Conservation (phyloP, 2,797 vertebrate species). For the Lindbergichthys nudifrons region DNA sequence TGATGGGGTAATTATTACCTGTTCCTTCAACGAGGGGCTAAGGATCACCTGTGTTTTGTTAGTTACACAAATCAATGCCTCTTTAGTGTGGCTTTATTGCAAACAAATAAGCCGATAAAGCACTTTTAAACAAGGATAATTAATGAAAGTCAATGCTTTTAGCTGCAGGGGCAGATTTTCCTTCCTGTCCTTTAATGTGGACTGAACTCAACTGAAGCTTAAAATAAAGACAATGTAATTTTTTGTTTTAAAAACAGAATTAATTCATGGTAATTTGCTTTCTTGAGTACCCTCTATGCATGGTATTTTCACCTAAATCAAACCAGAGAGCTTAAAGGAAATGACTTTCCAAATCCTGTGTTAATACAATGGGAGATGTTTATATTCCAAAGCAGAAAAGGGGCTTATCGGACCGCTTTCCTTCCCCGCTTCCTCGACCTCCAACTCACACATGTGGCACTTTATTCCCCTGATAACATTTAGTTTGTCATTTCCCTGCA, state of each 20-base stretch:
- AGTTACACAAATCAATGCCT: slow-evolving; percentile 64
- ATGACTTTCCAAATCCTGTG: background rate
- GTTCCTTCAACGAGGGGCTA: slow-evolving; percentile 52
- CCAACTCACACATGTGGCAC: slow-evolving; percentile 17
- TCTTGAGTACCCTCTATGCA: background rate
- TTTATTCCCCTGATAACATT: slow-evolving; percentile 43
- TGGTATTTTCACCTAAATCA: background rate
- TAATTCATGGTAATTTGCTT: background rate
- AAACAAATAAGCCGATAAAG: slow-evolving; percentile 10
- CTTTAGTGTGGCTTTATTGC: slow-evolving; percentile 37
- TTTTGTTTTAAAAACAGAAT: background rate
- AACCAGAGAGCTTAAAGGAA: background rate
- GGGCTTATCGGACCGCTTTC: background rate
- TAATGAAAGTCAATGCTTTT: slow-evolving; percentile 26
- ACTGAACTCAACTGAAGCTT: background rate
- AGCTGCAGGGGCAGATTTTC: background rate
- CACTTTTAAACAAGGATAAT: slow-evolving; percentile 16
- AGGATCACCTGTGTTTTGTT: slow-evolving; percentile 64
- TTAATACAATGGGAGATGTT: background rate
- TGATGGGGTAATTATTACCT: slow-evolving; percentile 62
- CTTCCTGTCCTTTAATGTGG: background rate
- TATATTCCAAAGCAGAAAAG: slow-evolving; percentile 3
- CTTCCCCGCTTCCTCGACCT: background rate
- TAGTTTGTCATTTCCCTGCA: slow-evolving; percentile 51
- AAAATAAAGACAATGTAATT: background rate